A percentile compares a stretch with the other conserved stretches of the same genome.
phyloP scores from a whole-genome alignment of 1,140 invertebrate genomes.

The Hylaeus anthracinus region DNA sequence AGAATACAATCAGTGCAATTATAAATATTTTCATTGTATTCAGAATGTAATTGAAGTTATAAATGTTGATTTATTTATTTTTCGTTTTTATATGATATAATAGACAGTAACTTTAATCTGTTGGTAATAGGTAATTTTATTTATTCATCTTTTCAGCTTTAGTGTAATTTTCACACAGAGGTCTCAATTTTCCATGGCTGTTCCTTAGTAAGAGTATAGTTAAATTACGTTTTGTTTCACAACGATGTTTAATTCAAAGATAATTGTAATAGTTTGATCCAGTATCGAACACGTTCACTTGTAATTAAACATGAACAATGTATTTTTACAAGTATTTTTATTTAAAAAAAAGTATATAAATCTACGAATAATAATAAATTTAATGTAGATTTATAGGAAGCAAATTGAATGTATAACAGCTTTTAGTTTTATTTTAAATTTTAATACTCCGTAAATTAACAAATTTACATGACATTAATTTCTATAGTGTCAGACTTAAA shows the following conservation, averaged over 20 bases:
- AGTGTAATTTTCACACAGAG: constrained; percentile 20
- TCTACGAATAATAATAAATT: constrained; percentile 5
- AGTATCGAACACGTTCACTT: not conserved
- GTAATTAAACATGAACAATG: constrained; percentile 14
- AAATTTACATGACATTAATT: constrained; percentile 1
- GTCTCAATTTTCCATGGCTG: constrained; percentile 23
- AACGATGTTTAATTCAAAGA: not conserved
- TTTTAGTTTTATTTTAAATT: constrained; percentile 29
- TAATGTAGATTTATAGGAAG: constrained; percentile 11
- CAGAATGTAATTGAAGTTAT: constrained; percentile 58
- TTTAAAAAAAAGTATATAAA: constrained; percentile 4
- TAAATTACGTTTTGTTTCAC: constrained; percentile 5
- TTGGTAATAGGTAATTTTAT: constrained; percentile 54
- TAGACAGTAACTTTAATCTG: constrained; percentile 52
- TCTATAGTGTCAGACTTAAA: constrained; percentile 12
- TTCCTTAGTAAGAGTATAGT: not conserved
- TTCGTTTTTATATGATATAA: constrained; percentile 60
- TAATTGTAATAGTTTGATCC: constrained; percentile 13
- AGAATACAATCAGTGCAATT: not conserved
- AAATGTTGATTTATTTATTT: constrained; percentile 76
- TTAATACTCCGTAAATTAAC: constrained; percentile 5
- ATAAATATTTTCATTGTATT: constrained; percentile 16
- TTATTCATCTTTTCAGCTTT: constrained; percentile 53
- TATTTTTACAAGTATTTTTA: constrained; percentile 12
- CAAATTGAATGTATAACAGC: constrained; percentile 20